Base-by-base conservation (phyloP, 2,888 invertebrate genomes). In the Nebria brevicollis region DNA sequence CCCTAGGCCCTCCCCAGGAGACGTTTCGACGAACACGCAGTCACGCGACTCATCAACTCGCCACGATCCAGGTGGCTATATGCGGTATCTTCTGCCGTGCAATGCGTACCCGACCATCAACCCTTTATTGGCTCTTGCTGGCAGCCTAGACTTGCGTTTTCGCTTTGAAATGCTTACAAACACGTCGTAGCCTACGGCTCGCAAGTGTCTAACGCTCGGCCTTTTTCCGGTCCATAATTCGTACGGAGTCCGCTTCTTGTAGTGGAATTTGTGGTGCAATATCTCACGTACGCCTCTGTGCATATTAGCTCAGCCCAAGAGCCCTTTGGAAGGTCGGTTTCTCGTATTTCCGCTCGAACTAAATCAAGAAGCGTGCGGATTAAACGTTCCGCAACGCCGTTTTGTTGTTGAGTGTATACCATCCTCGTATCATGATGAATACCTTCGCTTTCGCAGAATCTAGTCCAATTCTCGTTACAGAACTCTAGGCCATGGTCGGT, bases 201-300 rank as follows among this genome's bases (percentile, higher is more conserved):
- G 11, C 4, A 81, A 3, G 72, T 87, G 85, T 65, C 75, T 13
- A 66, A 85, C 85, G 66, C 83, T 81, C 3, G 86, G 84, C 0
- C 84, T 85, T 10, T 77, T 81, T 25, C 43, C 72, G n/a, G 65
- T 54, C 81, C 81, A 81, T 1, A 77, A 11, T 41, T 77, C 81
- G 66, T 64, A 72, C 5, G 72, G 70, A 11, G 77, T 77, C 13
- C 7, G 76, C 34, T 15, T 80, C 74, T 66, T 64, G 20, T 20
- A 66, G 25, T 68, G 80, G 7, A 13, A 42, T 77, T 77, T n/a
- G 77, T 77, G n/a, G 10, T 3, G 11, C 77, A 64, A 15, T 77
- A 72, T 70, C 77, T 72, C 26, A 74, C n/a, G 34, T 68, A 68
- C 26, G 15, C 66, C n/a, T 68, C 77, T 20, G 78, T 78, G 20